These are phyloP conservation scores for Lasioglossum vierecki DNA, from an alignment of 2,888 invertebrate genomes.

Conservation along the genomic window DNA sequence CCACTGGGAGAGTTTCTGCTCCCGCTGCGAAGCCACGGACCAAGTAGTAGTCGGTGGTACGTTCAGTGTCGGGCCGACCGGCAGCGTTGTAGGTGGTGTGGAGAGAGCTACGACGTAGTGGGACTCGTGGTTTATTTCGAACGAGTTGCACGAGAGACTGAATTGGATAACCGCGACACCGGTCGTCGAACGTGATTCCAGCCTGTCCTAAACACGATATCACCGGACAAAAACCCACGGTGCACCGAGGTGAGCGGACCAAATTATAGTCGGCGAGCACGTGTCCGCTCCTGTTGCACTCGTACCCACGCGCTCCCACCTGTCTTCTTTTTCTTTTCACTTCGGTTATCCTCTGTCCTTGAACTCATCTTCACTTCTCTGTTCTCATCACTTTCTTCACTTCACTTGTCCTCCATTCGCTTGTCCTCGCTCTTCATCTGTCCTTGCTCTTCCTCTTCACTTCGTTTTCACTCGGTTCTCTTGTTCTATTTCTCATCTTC, in stretches of 20 bases:
- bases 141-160: conserved; percentile 19
- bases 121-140: conserved; percentile 43
- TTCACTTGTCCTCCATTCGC: not conserved
- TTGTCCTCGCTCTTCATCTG: not conserved
- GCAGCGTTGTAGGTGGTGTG: conserved; percentile 43
- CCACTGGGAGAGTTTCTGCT: conserved; percentile 45
- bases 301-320: not conserved
- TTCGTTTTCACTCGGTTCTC: too few relatives aligned
- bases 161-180: not conserved
- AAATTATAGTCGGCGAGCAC: not conserved
- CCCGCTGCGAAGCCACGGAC: conserved; percentile 48
- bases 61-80: conserved; percentile 67
- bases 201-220: not conserved
- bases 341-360: not conserved
- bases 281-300: not conserved
- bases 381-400: not conserved
- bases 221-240: not conserved
- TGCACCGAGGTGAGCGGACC: conserved; percentile 19
- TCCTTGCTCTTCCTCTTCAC: not conserved
- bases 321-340: not conserved
- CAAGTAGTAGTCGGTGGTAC: conserved; percentile 59
- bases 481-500: not conserved
- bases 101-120: not conserved
- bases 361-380: not conserved
- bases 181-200: conserved; percentile 9